Base-by-base conservation (phyloP, 2,888 invertebrate species). In the Hirtodrosophila confusa region DNA sequence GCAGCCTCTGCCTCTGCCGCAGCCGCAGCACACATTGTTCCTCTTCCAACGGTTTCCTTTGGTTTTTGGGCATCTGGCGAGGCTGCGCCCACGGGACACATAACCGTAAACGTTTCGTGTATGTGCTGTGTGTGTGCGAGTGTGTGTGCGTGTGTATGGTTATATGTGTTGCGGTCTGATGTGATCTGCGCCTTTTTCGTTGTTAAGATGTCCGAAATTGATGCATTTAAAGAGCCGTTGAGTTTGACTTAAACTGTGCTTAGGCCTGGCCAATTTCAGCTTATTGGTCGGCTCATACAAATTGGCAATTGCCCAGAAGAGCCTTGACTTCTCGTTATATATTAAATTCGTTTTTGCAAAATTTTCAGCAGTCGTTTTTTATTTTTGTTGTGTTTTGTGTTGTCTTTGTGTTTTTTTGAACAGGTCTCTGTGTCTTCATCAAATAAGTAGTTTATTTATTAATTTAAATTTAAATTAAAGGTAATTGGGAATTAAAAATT, bases 51-150 rank as follows among this genome's bases (percentile, higher is more conserved):
- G 31, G 29, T 44, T 58, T 49, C n/a, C 45, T 57, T 58, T 36
- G 24, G 56, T 72, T 67, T 75, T 60, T 57, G 61, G 70, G 48
- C 63, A 69, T 35, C 51, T 49, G 58, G 57, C 56, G 47, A 53
- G 61, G 63, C 66, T 56, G 72, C 67, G 69, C 84, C 86, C 86
- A 62, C 70, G 84, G 84, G 84, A 88, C 80, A 61, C 72, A 85
- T 85, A 88, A 85, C 88, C 69, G 71, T 85, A 88, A 85, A 86
- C 71, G 88, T 54, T 61, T 44, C 57, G n/a, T 31, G 45, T 65
- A 35, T 47, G 40, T 55, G 57, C 51, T 23, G 10, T 23, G 40
- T 27, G 29, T 39, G 24, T 61, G 29, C 24, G 27, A 3, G 23
- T 37, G 35, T 48, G 37, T 54, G 23, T 37, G 35, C 43, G 37